These are phyloP conservation scores for Cryptotis parvus DNA, from an alignment of 2,113 vertebrate genomes.

Conservation along the genomic window DNA sequence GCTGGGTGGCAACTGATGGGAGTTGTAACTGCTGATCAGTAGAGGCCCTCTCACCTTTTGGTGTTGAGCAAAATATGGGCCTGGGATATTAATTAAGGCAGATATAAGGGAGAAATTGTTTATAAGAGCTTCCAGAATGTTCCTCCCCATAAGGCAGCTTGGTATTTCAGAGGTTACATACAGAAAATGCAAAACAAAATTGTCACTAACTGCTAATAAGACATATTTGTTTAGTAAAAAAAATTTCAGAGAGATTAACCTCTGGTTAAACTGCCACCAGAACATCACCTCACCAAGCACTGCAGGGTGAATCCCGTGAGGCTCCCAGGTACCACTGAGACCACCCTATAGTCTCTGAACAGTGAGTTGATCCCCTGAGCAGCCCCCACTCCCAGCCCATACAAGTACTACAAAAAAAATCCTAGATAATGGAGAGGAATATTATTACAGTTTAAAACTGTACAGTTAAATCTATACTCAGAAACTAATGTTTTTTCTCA, in stretches of 20 bases:
- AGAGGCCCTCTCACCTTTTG: neutral
- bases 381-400: too few relatives aligned
- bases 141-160: neutral
- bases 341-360: too few relatives aligned
- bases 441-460: neutral
- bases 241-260: too few relatives aligned
- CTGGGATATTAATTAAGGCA: neutral
- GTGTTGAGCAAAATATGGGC: neutral
- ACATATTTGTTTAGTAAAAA: neutral
- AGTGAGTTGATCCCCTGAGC: too few relatives aligned
- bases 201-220: neutral
- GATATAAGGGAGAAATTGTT: neutral
- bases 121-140: neutral
- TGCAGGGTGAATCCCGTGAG: too few relatives aligned
- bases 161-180: neutral
- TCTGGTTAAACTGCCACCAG: too few relatives aligned
- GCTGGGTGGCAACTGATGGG: neutral
- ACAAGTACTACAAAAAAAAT: neutral
- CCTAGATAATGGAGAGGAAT: neutral
- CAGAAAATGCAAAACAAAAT: constrained; percentile 35
- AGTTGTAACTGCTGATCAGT: neutral
- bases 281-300: too few relatives aligned
- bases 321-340: too few relatives aligned
- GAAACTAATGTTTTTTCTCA: neutral
- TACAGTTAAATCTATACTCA: constrained; percentile 13